Evolutionary conservation across 2,113 vertebrate species (phyloP).

Genomic region (Sminthopsis crassicaudata): DNA sequence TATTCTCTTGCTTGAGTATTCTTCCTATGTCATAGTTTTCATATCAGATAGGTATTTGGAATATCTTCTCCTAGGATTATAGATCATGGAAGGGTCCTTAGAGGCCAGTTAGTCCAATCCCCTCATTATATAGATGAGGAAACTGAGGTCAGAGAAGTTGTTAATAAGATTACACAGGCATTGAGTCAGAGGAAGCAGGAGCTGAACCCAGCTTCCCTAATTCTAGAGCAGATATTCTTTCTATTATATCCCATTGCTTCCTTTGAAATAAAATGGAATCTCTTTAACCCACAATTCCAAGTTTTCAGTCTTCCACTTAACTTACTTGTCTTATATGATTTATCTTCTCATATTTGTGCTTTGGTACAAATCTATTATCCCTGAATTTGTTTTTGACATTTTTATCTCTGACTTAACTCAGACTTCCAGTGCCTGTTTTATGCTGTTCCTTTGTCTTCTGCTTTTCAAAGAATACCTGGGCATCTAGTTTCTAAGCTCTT

Average conservation of each 20-base stretch:
- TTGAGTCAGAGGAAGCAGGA: not conserved
- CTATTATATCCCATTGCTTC: not conserved
- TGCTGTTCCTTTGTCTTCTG: not conserved
- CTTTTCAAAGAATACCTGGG: not conserved
- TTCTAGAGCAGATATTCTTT: not conserved
- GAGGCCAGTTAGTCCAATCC: not conserved
- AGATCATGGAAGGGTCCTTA: not conserved
- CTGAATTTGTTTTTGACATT: not conserved
- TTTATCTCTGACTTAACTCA: not conserved
- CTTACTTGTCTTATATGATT: not conserved
- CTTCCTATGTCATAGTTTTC: not conserved
- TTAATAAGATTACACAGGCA: not conserved
- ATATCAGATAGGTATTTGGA: not conserved
- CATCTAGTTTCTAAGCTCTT: not conserved
- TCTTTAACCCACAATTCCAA: not conserved
- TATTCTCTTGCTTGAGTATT: not conserved
- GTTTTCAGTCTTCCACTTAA: not conserved
- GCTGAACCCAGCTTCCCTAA: not conserved
- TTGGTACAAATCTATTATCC: not conserved
- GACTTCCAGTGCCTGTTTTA: not conserved
- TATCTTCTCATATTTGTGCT: not conserved
- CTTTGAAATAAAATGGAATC: not conserved
- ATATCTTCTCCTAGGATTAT: not conserved
- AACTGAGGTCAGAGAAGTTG: not conserved
- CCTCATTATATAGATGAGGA: not conserved